Conservation (phyloP, 2,797 vertebrate genomes). For the Antrozous pallidus region DNA sequence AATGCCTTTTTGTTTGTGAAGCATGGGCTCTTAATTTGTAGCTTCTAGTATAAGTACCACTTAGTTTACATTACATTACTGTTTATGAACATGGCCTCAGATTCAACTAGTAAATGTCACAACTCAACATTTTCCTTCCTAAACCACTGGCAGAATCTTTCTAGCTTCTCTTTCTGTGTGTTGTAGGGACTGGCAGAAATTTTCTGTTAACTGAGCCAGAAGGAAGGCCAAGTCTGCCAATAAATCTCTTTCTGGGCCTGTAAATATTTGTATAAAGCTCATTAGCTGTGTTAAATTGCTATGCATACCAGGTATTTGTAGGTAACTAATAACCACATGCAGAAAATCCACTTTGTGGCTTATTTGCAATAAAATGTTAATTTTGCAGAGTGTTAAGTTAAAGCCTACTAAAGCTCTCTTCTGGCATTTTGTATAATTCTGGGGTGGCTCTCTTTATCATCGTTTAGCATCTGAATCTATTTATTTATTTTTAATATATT, state of each 20-base stretch:
- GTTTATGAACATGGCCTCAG: background rate
- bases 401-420: constrained; percentile 20
- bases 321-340: background rate
- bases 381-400: constrained; percentile 27
- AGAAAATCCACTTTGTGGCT: constrained; percentile 17
- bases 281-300: constrained; percentile 30
- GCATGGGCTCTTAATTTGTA: background rate
- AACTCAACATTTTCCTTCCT: background rate
- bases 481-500: too few species aligned
- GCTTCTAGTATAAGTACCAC: background rate
- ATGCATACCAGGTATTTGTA: background rate
- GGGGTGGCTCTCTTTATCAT: background rate
- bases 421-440: background rate
- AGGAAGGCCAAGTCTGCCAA: constrained; percentile 35
- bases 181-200: constrained; percentile 34
- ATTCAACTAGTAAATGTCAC: background rate
- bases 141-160: constrained; percentile 16
- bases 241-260: constrained; percentile 32
- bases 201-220: background rate
- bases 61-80: background rate
- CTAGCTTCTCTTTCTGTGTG: background rate
- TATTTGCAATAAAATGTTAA: constrained; percentile 49
- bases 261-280: constrained; percentile 39
- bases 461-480: constrained; percentile 7
- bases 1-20: background rate